Evolutionary conservation across 2,797 vertebrate species (phyloP).

Genomic region (Oreortyx pictus): DNA sequence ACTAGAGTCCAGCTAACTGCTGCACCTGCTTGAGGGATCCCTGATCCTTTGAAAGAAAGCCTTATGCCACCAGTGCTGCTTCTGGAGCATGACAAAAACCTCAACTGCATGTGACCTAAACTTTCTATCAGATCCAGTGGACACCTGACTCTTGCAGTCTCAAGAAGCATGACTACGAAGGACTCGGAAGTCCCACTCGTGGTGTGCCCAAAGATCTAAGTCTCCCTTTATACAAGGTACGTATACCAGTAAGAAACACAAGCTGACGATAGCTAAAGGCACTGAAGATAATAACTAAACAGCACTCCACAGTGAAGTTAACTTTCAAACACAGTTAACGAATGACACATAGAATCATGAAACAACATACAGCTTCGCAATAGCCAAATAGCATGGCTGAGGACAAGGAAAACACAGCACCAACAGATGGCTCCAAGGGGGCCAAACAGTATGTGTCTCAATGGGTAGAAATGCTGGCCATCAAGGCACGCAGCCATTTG

Average conservation of each 20-base stretch:
- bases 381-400: not conserved
- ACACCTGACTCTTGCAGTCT: not conserved
- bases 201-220: not conserved
- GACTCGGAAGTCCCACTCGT: fast-evolving
- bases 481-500: not conserved
- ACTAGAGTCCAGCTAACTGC: not conserved
- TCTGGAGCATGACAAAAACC: not conserved
- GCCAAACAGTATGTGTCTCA: not conserved
- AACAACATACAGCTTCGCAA: not conserved
- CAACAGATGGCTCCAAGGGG: not conserved
- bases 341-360: not conserved
- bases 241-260: not conserved
- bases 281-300: not conserved
- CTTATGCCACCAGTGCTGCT: not conserved
- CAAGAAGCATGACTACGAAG: not conserved
- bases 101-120: not conserved
- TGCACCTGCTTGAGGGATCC: not conserved
- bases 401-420: not conserved
- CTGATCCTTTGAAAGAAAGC: not conserved
- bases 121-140: not conserved
- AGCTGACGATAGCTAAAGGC: not conserved
- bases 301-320: not conserved
- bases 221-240: not conserved
- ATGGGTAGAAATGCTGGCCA: not conserved
- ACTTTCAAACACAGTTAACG: not conserved